Base-by-base conservation (phyloP, 2,797 vertebrate species). In the Sus cebifrons region DNA sequence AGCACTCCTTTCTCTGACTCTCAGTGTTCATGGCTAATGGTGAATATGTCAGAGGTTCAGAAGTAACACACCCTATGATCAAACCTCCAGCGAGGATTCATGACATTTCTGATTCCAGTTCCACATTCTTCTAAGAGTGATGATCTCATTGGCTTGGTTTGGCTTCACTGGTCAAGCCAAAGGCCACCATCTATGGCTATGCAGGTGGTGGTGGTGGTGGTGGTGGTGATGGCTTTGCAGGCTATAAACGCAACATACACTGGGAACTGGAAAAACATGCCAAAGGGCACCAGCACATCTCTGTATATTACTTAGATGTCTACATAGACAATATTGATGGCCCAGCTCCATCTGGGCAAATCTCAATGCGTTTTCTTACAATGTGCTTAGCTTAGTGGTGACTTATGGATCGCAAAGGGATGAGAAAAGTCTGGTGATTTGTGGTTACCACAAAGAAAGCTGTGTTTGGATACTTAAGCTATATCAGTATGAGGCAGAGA, bases 381-480 rank as follows among this genome's bases (percentile, higher is more conserved):
- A 21, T 32, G 85, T 58, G 5, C 29, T 92, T 65, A 73, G 60
- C 3, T 20, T 73, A 67, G 62, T 12, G 32, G 56, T 68, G 36
- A 85, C 83, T 21, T 91, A 54, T 68, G 54, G 15, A 11, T 29
- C 36, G 8, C 1, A 25, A 13, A 74, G 40, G 49, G 20, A 64
- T 82, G 54, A 21, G 29, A 25, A 91, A 89, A 49, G 13, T 44
- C 29, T 91, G n/a, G 49, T 77, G 64, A 90, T 82, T 71, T 60
- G 77, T 79, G 60, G 13, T 81, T 40, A 62, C 14, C 14, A 32
- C 32, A 83, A 56, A 40, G 44, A 78, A 52, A 84, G 17, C 20
- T 62, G 4, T 60, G 56, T 58, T 78, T 73, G 78, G 73, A 71
- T 89, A 85, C 86, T 94, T 75, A 92, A 92, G 29, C 64, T 58